Evolutionary conservation across 2,888 invertebrate genomes (phyloP).

Genomic region (Drosophila stalkeri): DNA sequence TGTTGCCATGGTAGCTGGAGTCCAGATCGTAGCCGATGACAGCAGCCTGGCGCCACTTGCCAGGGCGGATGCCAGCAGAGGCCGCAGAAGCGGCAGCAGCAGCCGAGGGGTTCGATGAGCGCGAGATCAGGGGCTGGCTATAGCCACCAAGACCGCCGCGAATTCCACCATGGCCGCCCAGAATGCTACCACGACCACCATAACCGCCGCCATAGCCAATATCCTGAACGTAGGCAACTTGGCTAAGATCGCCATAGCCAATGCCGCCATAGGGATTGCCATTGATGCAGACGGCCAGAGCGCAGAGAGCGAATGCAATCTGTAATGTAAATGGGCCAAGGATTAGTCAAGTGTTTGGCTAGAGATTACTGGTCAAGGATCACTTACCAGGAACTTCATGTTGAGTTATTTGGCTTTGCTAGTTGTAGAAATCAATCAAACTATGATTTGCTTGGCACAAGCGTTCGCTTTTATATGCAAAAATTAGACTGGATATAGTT

Average conservation of each 20-base stretch:
- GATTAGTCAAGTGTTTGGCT: conserved; percentile 20
- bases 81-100: conserved; percentile 68
- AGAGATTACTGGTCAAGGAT: conserved; percentile 9
- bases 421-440: conserved; percentile 74
- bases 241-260: conserved; percentile 22
- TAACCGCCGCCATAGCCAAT: conserved; percentile 17
- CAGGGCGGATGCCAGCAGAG: conserved; percentile 43
- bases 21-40: conserved; percentile 55
- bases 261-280: conserved; percentile 48
- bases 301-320: conserved; percentile 63
- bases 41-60: conserved; percentile 47
- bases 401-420: conserved; percentile 66
- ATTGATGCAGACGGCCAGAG: conserved; percentile 58
- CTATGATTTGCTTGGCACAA: conserved; percentile 63
- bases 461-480: conserved; percentile 66
- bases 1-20: conserved; percentile 24
- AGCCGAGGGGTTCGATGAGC: conserved; percentile 43
- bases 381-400: conserved; percentile 79
- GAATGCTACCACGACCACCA: neutral
- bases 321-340: conserved; percentile 18
- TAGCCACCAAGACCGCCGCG: conserved; percentile 15
- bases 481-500: conserved; percentile 47
- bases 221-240: conserved; percentile 47
- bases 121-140: conserved; percentile 33
- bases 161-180: conserved; percentile 9